Evolutionary conservation across 1,140 invertebrate species (phyloP).

Genomic region (Drosophila saltans): DNA sequence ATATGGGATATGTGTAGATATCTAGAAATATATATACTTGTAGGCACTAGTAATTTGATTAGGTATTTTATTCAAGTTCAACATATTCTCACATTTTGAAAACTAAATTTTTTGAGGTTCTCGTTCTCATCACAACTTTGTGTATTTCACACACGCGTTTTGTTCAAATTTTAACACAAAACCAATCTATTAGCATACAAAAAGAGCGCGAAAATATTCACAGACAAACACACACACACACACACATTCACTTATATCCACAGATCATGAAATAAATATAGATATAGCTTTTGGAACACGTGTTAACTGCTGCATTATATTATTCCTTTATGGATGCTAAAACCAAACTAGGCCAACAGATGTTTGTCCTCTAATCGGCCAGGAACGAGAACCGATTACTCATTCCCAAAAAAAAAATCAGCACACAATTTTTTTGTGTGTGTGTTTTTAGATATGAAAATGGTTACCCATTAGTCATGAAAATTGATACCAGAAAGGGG

Average conservation of each 20-base stretch:
- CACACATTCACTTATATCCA: not conserved
- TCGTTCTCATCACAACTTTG: not conserved
- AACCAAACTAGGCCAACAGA: conserved; percentile 34
- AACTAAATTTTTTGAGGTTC: not conserved
- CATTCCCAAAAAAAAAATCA: conserved; percentile 26
- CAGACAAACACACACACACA: not conserved
- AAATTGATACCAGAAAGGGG: not conserved
- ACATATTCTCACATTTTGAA: not conserved
- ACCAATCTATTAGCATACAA: conserved; percentile 13
- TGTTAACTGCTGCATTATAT: conserved; percentile 33
- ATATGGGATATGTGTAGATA: not conserved
- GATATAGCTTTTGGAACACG: conserved; percentile 12
- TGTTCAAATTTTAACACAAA: not conserved
- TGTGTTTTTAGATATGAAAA: conserved; percentile 14
- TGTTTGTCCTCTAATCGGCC: conserved; percentile 23
- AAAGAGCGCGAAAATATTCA: not conserved
- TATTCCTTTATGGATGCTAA: conserved; percentile 4
- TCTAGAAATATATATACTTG: not conserved
- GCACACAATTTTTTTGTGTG: conserved; percentile 9
- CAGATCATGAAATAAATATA: not conserved
- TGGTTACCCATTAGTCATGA: conserved; percentile 2
- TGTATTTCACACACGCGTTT: not conserved
- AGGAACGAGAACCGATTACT: conserved; percentile 10
- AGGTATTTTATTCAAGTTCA: not conserved
- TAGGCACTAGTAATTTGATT: not conserved